A percentile compares a stretch with the other conserved stretches of the same genome.
These are phyloP conservation scores for Gastrophysa polygoni DNA, from an alignment of 2,888 invertebrate genomes.

Conservation along the genomic window DNA sequence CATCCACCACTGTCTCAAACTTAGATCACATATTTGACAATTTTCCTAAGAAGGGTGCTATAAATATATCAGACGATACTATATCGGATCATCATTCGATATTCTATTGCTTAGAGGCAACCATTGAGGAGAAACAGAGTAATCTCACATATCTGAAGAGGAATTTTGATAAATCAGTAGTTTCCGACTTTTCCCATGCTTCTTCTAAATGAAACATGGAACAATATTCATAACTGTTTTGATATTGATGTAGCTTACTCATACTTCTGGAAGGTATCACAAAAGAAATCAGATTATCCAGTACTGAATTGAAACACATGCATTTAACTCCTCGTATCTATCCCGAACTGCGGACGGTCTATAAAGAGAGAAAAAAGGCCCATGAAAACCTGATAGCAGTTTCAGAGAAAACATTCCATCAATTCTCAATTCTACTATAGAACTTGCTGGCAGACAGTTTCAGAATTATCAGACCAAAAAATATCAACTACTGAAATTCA, in stretches of 20 bases:
- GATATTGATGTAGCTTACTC: too few relatives aligned
- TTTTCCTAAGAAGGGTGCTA: background rate
- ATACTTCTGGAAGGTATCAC: too few relatives aligned
- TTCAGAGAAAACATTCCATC: background rate
- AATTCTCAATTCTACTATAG: background rate
- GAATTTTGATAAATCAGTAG: too few relatives aligned
- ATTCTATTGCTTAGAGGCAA: background rate
- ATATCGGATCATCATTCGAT: background rate
- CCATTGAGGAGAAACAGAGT: too few relatives aligned
- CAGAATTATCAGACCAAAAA: background rate
- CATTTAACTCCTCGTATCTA: too few relatives aligned
- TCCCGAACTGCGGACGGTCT: too few relatives aligned
- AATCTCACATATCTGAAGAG: too few relatives aligned
- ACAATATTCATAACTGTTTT: too few relatives aligned
- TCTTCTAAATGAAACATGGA: too few relatives aligned
- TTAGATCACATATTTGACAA: constrained; percentile 1
- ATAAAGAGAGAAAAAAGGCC: background rate
- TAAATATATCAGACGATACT: background rate
- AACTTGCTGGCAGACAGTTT: background rate
- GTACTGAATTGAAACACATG: too few relatives aligned
- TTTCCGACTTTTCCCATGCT: too few relatives aligned
- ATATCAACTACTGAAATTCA: background rate
- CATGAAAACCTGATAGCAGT: background rate
- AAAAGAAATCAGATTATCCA: too few relatives aligned
- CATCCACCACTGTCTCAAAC: background rate